Conservation (phyloP, 1,140 invertebrate species). For the Campoletis sonorensis region DNA sequence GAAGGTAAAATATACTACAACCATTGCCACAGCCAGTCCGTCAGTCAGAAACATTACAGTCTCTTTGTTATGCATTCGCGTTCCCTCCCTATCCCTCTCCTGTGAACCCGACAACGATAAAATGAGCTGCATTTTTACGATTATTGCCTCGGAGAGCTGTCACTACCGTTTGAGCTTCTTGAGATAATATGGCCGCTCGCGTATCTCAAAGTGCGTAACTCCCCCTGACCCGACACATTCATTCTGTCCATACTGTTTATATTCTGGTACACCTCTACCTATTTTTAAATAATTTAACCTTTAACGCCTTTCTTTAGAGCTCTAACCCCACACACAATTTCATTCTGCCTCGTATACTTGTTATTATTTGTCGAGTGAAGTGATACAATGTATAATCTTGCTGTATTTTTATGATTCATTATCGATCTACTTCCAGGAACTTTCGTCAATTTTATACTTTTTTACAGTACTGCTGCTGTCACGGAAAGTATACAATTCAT, state of each 20-base stretch:
- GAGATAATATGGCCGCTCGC: constrained; percentile 49
- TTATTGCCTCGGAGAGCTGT: constrained; percentile 66
- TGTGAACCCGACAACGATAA: constrained; percentile 54
- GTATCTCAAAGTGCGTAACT: constrained; percentile 44
- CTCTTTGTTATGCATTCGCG: constrained; percentile 42
- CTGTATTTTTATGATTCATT: neutral
- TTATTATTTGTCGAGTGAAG: neutral
- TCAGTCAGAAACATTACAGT: constrained; percentile 27
- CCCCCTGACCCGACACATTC: constrained; percentile 41
- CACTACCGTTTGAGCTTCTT: constrained; percentile 57
- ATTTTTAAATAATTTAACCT: constrained; percentile 23
- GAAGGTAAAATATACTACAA: neutral
- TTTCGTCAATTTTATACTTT: too few relatives aligned
- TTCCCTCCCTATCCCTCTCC: constrained; percentile 5
- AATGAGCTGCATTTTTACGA: constrained; percentile 66
- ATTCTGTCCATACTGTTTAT: neutral
- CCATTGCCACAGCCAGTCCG: constrained; percentile 47
- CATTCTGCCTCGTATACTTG: neutral
- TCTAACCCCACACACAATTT: neutral
- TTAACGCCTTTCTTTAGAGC: neutral
- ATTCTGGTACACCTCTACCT: constrained; percentile 5
- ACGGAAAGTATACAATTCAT: too few relatives aligned
- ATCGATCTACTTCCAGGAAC: too few relatives aligned
- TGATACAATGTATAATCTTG: neutral
- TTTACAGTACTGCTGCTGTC: too few relatives aligned